These are phyloP conservation scores for Drosophila eugracilis DNA, from an alignment of 1,140 invertebrate species.

Conservation along the genomic window DNA sequence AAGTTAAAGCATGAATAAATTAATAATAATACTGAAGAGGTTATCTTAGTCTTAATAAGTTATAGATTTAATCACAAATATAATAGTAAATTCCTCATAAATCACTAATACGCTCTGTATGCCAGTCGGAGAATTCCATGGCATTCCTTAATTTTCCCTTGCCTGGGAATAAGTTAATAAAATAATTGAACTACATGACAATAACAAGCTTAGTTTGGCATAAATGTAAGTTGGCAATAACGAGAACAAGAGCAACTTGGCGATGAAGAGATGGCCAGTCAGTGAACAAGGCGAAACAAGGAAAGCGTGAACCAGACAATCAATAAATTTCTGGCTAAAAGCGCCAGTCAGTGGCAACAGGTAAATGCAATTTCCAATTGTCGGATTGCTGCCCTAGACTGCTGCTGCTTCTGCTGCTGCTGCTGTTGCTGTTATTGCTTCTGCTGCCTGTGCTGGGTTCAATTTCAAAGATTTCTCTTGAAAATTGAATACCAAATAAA, in stretches of 20 bases:
- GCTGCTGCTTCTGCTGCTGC: background rate
- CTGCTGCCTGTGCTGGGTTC: constrained; percentile 26
- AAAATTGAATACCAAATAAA: constrained; percentile 72
- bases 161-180: constrained; percentile 61
- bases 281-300: constrained; percentile 54
- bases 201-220: constrained; percentile 43
- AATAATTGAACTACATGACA: constrained; percentile 70
- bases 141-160: constrained; percentile 23
- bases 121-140: constrained; percentile 1
- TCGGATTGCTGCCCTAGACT: constrained; percentile 53
- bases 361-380: constrained; percentile 72
- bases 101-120: constrained; percentile 49
- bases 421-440: too few species aligned
- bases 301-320: constrained; percentile 76
- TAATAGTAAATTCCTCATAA: background rate
- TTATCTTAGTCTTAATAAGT: too few species aligned
- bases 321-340: constrained; percentile 59
- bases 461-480: constrained; percentile 60
- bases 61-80: background rate
- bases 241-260: constrained; percentile 18
- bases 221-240: constrained; percentile 40
- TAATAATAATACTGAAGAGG: too few species aligned
- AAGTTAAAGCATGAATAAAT: too few species aligned
- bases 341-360: constrained; percentile 64
- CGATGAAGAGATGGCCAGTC: constrained; percentile 12